Base-by-base conservation (phyloP, 2,888 invertebrate species). In the Melanchra persicariae region DNA sequence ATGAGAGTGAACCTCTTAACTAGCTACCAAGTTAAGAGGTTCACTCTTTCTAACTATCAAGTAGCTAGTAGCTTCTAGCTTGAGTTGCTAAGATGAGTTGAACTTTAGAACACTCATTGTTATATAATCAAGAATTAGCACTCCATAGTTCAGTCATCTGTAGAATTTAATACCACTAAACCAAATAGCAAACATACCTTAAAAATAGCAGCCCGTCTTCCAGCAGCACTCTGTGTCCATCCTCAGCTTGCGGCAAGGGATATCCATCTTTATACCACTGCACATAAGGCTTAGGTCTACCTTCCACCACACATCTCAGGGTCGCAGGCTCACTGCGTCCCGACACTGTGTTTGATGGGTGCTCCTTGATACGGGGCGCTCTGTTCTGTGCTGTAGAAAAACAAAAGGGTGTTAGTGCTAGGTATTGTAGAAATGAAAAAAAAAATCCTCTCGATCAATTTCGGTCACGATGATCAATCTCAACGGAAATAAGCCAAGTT, bases 301-400 rank as follows among this genome's bases (percentile, higher is more conserved):
- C 99, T 94, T 99, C 99, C 8, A 99, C 99, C 90, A 99, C 99
- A 94, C 99, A 99, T 96, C 99, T 98, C 87, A 99, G 96, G 63
- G 99, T 99, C 64, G 99, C 99, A 37, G 99, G 99, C 89, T 99
- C 99, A 93, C 99, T 99, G 93, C 98, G 98, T 72, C 99, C 98
- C 60, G 99, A 99, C 80, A 99, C 98, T 88, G 99, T 98, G 96
- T 99, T 99, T 77, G 98, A 98, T 59, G 99, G 99, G 95, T 99
- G 99, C 93, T 99, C 99, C 85, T 98, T 98, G 95, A 99, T 99
- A 82, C 98, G 97, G 7, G 99, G 99, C 63, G 98, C 98, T 91
- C 98, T 97, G 92, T 97, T 98, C 96, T 98, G 98, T 88, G 97
- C 98, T 98, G 96, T 19, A 63, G 65, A 69, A 60, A 30, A 72